Evolutionary conservation across 1,140 invertebrate species (phyloP), one percentile per base, ranked within the genome.

Genomic region (Amyelois transitella): DNA sequence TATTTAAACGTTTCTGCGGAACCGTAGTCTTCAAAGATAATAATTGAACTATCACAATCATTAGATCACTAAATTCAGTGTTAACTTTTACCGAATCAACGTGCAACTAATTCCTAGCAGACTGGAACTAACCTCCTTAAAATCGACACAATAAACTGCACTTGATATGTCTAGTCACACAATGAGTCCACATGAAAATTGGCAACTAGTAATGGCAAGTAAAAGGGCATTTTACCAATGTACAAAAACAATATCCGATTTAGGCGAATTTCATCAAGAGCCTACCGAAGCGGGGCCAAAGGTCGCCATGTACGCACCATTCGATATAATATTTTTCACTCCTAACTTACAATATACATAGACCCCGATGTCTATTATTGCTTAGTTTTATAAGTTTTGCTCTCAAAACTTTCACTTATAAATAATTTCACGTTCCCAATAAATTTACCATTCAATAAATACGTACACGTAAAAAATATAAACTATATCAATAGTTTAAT

Each of bases 361-460:
- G 85, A 85, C 83, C 60, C 62, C 76, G 71, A 68, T 67, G 85
- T 72, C 85, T 88, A 88, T 86, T 88, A 88, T 88, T 88, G 85
- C 85, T 88, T 86, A 86, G 69, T 85, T 88, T 87, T 87, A 87
- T 79, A 88, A 86, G 83, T 88, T 86, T 85, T 81, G 80, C 64
- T 74, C 65, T 66, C 78, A 88, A 88, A 88, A 88, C 85, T 88
- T 86, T 72, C 68, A 85, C 85, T 72, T 88, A 88, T 88, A 88
- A 86, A 85, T 86, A 86, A 86, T 86, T 71, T 88, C 82, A 85
- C 77, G 78, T 80, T 76, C 81, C 82, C 82, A 81, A 88, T 88
- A 88, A 88, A 85, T 85, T 88, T 88, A 88, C 82, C 82, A 80
- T 88, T 86, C 82, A 88, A 88, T 88, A 88, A 88, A 88, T 88